Evolutionary conservation across 2,888 invertebrate genomes (phyloP).

Genomic region (Eupithecia centaureata): DNA sequence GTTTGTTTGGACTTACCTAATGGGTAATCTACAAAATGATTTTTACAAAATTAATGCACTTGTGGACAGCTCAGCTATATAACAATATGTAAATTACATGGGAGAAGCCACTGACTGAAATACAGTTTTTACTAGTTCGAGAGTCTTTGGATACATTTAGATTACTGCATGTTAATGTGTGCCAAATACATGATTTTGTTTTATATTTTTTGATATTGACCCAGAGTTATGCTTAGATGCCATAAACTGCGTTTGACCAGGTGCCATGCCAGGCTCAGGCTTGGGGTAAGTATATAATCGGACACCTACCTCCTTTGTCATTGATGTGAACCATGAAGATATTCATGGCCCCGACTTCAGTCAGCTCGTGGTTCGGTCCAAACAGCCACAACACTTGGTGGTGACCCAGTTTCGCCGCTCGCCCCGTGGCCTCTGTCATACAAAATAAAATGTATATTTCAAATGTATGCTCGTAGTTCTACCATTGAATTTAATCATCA

Average conservation of each 20-base stretch:
- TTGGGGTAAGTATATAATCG: not conserved
- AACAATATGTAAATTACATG: too few species aligned
- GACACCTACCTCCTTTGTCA: conserved; percentile 91
- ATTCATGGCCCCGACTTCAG: conserved; percentile 99
- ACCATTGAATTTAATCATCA: not conserved
- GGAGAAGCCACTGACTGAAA: too few species aligned
- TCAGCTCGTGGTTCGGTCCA: conserved; percentile 95
- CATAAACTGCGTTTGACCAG: not conserved
- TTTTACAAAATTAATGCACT: not conserved
- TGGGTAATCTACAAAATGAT: not conserved
- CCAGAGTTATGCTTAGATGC: too few species aligned
- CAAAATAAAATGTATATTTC: too few species aligned
- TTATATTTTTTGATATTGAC: too few species aligned
- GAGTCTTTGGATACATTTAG: too few species aligned
- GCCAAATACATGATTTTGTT: too few species aligned
- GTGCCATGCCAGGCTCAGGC: not conserved
- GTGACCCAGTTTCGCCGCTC: conserved; percentile 89
- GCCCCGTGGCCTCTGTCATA: conserved; percentile 90
- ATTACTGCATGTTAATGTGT: too few species aligned
- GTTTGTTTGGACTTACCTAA: not conserved
- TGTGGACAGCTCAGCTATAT: not conserved
- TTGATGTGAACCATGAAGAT: conserved; percentile 95
- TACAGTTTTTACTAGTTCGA: too few species aligned
- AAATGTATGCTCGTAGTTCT: too few species aligned
- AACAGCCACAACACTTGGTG: conserved; percentile 99